These are phyloP conservation scores for Oreochromis grahami DNA, from an alignment of 2,797 vertebrate genomes.

Conservation along the genomic window DNA sequence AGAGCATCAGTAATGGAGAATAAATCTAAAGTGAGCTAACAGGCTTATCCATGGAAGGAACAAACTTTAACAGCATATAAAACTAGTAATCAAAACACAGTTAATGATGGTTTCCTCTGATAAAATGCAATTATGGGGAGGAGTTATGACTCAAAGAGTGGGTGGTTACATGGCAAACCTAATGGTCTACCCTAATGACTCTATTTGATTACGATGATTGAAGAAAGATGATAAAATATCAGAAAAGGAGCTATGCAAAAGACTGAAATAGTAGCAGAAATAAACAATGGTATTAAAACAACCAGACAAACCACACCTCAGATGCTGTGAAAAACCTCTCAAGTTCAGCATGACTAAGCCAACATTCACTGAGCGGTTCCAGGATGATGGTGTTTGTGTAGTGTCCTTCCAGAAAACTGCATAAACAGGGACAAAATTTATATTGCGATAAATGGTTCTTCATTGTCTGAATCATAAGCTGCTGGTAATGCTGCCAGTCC, in stretches of 20 bases:
- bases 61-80: slow-evolving; percentile 2
- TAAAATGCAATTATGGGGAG: slow-evolving; percentile 8
- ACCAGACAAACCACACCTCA: background rate
- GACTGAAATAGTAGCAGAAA: background rate
- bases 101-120: slow-evolving; percentile 23
- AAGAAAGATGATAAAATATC: slow-evolving; percentile 6
- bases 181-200: slow-evolving; percentile 21
- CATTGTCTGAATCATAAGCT: background rate
- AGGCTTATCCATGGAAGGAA: background rate
- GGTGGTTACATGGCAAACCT: background rate
- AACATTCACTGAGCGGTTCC: background rate
- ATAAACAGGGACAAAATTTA: background rate
- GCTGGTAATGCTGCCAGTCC: slow-evolving; percentile 38
- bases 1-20: background rate
- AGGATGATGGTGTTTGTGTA: background rate
- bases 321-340: background rate
- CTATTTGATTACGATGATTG: background rate
- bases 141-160: background rate
- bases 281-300: background rate
- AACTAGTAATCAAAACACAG: slow-evolving; percentile 17
- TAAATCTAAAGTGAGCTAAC: background rate
- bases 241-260: slow-evolving; percentile 15
- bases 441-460: background rate
- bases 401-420: background rate
- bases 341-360: background rate